Evolutionary conservation across 2,888 invertebrate genomes (phyloP), one percentile per base, ranked within the genome.

Genomic region (Sceliomorpha sp.): DNA sequence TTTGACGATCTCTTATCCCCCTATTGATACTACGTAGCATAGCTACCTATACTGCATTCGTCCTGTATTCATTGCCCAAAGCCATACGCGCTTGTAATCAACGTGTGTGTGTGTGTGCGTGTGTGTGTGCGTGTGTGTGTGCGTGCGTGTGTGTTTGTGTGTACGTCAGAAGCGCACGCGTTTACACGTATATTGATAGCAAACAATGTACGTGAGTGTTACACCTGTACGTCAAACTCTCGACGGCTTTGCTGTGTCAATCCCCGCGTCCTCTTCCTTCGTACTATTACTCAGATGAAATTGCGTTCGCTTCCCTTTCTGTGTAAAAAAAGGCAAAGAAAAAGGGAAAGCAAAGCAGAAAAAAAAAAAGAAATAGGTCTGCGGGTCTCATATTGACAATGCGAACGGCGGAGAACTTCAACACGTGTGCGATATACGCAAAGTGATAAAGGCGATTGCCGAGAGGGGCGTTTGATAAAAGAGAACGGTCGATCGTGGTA

Each of bases 211-310:
- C 29, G 66, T 66, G 66, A 58, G 58, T 31, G 39, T 58, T 66
- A 66, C 66, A 66, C 66, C 66, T 66, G 66, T 66, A 66, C 51
- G 10, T 32, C 48, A 34, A 59, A 67, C 67, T 60, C 50, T 50
- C 60, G 27, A 27, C 50, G 42, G 53, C 44, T 31, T 42, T 47
- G 42, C 59, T 48, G 31, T 60, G 67, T 67, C 60, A 47, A 55
- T 67, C 58, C 32, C 31, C 37, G 31, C 40, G 32, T 47, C 24
- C 51, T 51, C 58, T 39, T 47, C 48, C 53, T 53, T 48, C 20
- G 40, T 42, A 48, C 67, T 67, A 67, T 67, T 67, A 67, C 67
- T 67, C 59, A 67, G 67, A 59, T 67, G 67, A 60, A 67, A 67
- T 67, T 67, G 67, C 67, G 55, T 67, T 60, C 59, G 60, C 60